Evolutionary conservation across 2,888 invertebrate genomes (phyloP), one percentile per base, ranked within the genome.

Genomic region (Apomyelois bistriatella): DNA sequence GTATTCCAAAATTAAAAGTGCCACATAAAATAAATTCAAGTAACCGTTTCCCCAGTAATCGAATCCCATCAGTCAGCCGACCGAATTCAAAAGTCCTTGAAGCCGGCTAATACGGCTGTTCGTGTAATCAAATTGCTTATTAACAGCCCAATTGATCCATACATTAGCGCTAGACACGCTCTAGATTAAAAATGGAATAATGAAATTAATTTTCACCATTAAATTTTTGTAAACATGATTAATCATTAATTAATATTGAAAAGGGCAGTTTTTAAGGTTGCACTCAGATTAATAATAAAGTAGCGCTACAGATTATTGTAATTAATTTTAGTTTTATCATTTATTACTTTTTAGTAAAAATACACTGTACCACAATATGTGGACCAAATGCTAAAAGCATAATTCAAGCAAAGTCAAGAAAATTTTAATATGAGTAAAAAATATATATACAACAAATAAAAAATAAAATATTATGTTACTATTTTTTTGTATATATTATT

Each of bases 181-280:
- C 37, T 37, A 40, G 38, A 22, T 2, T 22, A 22, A 22, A 22
- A 22, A 5, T 22, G 22, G 22, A 22, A 22, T 22, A 22, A 22
- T 22, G 5, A 22, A 22, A 22, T 22, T 22, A 3, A 22, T 22
- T n/a, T 22, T 22, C 22, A 22, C 22, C 22, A 22, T 22, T 3
- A 22, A 22, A 22, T 3, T 22, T 22, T 22, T 22, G 22, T 22
- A 22, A 22, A 22, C 22, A 22, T 22, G 22, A 49, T 49, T 38
- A 49, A 49, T 49, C 28, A 38, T n/a, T 16, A 41, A 50, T 40
- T 30, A 32, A 50, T 50, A 50, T 50, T 50, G 32, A 50, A 16
- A 40, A n/a, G 15, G 40, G 30, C 22, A 28, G 28, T 28, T 41
- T 32, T 37, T 37, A n/a, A 17, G 41, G 17, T 17, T 2, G 41